phyloP scores from a whole-genome alignment of 2,888 invertebrate species.

The Philereme vetulata region DNA sequence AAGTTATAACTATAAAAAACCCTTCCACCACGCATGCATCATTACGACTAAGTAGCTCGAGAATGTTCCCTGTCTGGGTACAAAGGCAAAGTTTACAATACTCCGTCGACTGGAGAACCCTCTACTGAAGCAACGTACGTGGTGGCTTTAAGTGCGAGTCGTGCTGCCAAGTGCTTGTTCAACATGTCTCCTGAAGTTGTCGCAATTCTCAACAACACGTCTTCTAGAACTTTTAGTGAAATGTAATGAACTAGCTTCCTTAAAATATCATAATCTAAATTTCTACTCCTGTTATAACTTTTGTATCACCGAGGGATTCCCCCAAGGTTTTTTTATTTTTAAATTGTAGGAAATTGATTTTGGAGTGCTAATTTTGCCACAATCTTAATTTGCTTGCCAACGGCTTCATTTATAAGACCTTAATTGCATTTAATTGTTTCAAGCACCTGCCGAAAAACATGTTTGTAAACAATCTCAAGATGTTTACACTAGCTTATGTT shows the following conservation, averaged over 20 bases:
- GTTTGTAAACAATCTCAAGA: slow-evolving; percentile 42
- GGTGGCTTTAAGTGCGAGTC: slow-evolving; percentile 62
- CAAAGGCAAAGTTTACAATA: slow-evolving; percentile 55
- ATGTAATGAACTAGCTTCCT: neutral
- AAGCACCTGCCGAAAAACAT: slow-evolving; percentile 41
- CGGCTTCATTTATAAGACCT: slow-evolving; percentile 1
- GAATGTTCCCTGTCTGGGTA: slow-evolving; percentile 47
- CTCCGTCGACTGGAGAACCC: slow-evolving; percentile 51
- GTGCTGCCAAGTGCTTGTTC: slow-evolving; percentile 67
- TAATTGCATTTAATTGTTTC: slow-evolving; percentile 19
- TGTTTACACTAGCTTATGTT: slow-evolving; percentile 48
- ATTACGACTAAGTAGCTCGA: slow-evolving; percentile 39
- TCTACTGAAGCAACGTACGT: slow-evolving; percentile 57
- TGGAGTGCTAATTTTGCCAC: neutral
- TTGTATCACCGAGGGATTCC: too few relatives aligned
- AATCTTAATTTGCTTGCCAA: slow-evolving; percentile 4
- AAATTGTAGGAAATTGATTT: neutral
- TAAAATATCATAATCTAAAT: too few relatives aligned
- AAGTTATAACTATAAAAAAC: slow-evolving; percentile 11
- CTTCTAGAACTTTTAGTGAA: slow-evolving; percentile 14
- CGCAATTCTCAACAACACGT: slow-evolving; percentile 12
- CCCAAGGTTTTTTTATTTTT: too few relatives aligned
- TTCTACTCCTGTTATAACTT: too few relatives aligned
- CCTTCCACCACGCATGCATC: slow-evolving; percentile 15
- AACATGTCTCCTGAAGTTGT: slow-evolving; percentile 63